A percentile compares a stretch with the other conserved stretches of the same genome.
Conservation (phyloP, 1,140 invertebrate genomes). For the Planococcus citri region DNA sequence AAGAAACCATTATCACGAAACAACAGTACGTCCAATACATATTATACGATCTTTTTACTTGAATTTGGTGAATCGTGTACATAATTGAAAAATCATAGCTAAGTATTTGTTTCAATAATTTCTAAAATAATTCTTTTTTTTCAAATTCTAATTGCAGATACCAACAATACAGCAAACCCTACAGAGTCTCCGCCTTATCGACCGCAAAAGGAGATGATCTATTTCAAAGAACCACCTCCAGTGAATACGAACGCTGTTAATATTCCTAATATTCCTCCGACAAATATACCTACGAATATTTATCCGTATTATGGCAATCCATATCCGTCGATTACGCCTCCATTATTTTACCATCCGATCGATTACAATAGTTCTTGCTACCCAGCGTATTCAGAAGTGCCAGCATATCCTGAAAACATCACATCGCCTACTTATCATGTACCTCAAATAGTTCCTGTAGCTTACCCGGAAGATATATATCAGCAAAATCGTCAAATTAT, state of each 20-base stretch:
- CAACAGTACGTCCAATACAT: neutral
- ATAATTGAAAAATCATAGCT: too few species aligned
- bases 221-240: neutral
- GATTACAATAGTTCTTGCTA: neutral
- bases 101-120: too few species aligned
- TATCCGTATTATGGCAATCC: neutral
- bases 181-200: neutral
- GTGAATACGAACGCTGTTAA: neutral
- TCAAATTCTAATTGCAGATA: neutral
- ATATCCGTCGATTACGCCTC: neutral
- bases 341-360: neutral
- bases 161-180: neutral
- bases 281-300: neutral
- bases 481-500: neutral
- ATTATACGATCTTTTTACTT: too few species aligned
- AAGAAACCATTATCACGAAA: neutral
- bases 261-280: neutral
- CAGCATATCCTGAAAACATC: neutral
- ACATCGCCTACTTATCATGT: neutral
- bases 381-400: neutral
- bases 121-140: too few species aligned
- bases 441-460: neutral
- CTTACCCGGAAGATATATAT: neutral
- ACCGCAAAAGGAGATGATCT: neutral
- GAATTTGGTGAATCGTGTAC: too few species aligned